phyloP scores from a whole-genome alignment of 1,140 invertebrate species.

The Venturia canescens region DNA sequence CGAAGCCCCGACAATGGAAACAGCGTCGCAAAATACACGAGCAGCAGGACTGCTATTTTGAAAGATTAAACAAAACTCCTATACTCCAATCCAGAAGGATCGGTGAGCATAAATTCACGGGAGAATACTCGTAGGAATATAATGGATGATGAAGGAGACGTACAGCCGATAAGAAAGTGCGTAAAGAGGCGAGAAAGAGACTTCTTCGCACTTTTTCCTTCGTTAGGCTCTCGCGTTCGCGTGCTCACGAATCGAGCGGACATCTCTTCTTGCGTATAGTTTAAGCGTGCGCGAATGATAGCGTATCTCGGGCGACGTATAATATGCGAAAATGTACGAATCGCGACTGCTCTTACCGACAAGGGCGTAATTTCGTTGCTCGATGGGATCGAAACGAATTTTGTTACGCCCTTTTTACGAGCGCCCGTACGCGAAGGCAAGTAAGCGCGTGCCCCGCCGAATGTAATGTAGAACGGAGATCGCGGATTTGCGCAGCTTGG shows the following conservation, averaged over 20 bases:
- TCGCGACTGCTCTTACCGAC: neutral
- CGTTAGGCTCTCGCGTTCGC: neutral
- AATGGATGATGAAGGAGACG: neutral
- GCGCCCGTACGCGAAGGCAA: neutral
- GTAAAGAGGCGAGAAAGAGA: slow-evolving; percentile 11
- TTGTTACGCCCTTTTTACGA: neutral
- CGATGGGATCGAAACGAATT: neutral
- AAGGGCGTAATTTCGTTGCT: neutral
- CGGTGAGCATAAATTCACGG: neutral
- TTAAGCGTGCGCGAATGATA: slow-evolving; percentile 20
- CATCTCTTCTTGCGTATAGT: slow-evolving; percentile 9
- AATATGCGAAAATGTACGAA: neutral
- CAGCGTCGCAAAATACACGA: too few species aligned
- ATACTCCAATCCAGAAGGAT: too few species aligned
- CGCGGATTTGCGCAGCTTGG: slow-evolving; percentile 18
- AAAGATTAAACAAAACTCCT: too few species aligned
- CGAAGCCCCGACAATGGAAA: too few species aligned
- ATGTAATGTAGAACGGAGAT: slow-evolving; percentile 8
- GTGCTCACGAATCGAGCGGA: slow-evolving; percentile 16
- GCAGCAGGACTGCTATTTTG: too few species aligned
- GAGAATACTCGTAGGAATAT: neutral
- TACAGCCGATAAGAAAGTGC: neutral
- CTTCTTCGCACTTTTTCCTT: slow-evolving; percentile 6
- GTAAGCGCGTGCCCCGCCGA: slow-evolving; percentile 24
- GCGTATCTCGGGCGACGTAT: slow-evolving; percentile 27